A percentile compares a stretch with the other conserved stretches of the same genome.
Evolutionary conservation across 35 echinoderm and acorn worm species (phyloP).

Genomic region (Lytechinus variegatus): DNA sequence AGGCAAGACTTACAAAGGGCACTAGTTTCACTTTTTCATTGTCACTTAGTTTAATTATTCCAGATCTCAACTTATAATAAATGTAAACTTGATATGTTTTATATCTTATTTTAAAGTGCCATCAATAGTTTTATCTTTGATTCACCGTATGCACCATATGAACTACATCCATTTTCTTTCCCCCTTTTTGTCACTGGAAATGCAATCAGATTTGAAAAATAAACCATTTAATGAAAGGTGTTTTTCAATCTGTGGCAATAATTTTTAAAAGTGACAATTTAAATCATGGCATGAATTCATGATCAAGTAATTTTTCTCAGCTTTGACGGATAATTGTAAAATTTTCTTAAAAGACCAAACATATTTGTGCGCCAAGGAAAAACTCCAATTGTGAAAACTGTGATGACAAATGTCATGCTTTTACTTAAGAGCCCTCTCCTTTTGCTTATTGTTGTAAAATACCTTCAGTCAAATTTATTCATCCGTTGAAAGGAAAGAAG

Average conservation of each 20-base stretch:
- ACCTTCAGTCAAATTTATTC: conserved; percentile 4
- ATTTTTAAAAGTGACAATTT: background rate
- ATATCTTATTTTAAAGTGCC: background rate
- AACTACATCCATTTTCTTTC: background rate
- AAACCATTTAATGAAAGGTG: background rate
- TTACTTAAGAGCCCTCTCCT: background rate
- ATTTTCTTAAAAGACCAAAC: background rate
- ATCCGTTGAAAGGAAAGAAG: background rate
- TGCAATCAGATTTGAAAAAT: background rate
- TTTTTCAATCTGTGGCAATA: background rate
- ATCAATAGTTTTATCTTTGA: background rate
- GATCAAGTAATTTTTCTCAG: background rate
- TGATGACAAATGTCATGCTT: background rate
- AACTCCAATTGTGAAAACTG: background rate
- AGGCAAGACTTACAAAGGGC: no score
- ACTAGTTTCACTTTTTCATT: no score
- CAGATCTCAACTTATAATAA: no score
- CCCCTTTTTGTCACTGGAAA: background rate
- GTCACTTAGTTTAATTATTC: no score
- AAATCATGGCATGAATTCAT: background rate
- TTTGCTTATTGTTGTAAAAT: background rate
- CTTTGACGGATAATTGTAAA: background rate
- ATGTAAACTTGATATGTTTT: no score
- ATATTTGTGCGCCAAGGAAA: background rate
- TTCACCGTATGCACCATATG: no score